phyloP scores from a whole-genome alignment of 2,888 invertebrate genomes.

The Volucella inanis region DNA sequence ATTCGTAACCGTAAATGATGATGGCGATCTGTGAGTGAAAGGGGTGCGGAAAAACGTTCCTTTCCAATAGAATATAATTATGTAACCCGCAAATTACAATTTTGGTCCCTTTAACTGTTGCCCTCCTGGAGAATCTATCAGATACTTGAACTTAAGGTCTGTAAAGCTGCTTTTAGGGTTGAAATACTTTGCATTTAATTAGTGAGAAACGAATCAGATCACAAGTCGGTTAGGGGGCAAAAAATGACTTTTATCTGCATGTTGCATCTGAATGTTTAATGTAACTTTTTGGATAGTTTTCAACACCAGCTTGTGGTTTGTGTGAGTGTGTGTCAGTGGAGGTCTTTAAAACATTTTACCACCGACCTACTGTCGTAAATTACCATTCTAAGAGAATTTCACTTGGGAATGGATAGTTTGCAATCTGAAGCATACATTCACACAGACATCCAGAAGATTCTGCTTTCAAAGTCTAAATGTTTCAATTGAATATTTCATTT shows the following conservation, averaged over 20 bases:
- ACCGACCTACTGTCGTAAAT: conserved; percentile 61
- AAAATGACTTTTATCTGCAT: conserved; percentile 30
- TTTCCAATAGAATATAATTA: conserved; percentile 36
- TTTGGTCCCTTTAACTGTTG: conserved; percentile 54
- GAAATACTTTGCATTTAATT: conserved; percentile 65
- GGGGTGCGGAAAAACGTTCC: not conserved
- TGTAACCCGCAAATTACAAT: conserved; percentile 65
- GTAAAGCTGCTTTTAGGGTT: conserved; percentile 44
- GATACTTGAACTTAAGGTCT: conserved; percentile 36
- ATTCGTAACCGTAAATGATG: conserved; percentile 61
- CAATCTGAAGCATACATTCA: no score
- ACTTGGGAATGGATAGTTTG: conserved; percentile 11
- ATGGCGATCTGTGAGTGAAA: not conserved
- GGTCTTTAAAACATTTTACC: conserved; percentile 36
- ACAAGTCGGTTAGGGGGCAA: not conserved
- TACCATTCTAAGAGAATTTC: conserved; percentile 55
- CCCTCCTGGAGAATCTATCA: conserved; percentile 29
- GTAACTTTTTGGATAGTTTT: conserved; percentile 47
- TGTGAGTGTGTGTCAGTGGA: conserved; percentile 10
- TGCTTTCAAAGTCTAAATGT: conserved; percentile 69
- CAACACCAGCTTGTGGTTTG: conserved; percentile 23
- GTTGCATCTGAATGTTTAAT: conserved; percentile 54
- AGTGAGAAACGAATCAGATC: conserved; percentile 35
- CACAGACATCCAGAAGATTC: not conserved
- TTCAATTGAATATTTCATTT: conserved; percentile 73